Evolutionary conservation across 2,113 vertebrate genomes (phyloP).

Genomic region (Cyprinus carpio): DNA sequence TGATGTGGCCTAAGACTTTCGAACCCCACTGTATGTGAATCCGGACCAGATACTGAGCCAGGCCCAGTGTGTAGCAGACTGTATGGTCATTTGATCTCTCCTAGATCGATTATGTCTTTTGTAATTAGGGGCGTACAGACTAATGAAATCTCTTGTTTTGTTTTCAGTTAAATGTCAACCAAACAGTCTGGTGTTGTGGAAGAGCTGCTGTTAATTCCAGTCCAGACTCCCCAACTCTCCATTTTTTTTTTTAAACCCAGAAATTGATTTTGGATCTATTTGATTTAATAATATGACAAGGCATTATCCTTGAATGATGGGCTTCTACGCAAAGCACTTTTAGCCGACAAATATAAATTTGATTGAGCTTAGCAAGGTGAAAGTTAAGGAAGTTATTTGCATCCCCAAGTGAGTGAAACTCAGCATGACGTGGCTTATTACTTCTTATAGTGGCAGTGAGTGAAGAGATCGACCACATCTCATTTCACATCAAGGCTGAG

Average conservation of each 20-base stretch:
- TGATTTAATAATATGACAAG: constrained; percentile 2
- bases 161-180: constrained; percentile 54
- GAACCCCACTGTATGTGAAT: not conserved
- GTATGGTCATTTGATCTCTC: not conserved
- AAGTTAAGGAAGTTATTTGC: constrained; percentile 27
- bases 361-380: not conserved
- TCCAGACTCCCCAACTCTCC: not conserved
- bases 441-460: not conserved
- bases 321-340: not conserved
- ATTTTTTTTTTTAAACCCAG: not conserved
- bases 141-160: constrained; percentile 48
- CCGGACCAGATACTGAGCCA: not conserved
- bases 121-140: constrained; percentile 8
- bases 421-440: not conserved
- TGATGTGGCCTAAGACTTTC: not conserved
- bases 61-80: not conserved
- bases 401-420: not conserved
- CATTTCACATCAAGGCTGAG: not conserved
- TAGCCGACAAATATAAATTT: constrained; percentile 16
- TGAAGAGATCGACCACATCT: not conserved
- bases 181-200: not conserved
- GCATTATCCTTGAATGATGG: constrained; percentile 16
- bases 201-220: not conserved
- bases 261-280: constrained; percentile 15
- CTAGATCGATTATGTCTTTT: constrained; percentile 45